These are phyloP conservation scores for Pelodytes ibericus DNA, from an alignment of 2,797 vertebrate species.

Conservation along the genomic window DNA sequence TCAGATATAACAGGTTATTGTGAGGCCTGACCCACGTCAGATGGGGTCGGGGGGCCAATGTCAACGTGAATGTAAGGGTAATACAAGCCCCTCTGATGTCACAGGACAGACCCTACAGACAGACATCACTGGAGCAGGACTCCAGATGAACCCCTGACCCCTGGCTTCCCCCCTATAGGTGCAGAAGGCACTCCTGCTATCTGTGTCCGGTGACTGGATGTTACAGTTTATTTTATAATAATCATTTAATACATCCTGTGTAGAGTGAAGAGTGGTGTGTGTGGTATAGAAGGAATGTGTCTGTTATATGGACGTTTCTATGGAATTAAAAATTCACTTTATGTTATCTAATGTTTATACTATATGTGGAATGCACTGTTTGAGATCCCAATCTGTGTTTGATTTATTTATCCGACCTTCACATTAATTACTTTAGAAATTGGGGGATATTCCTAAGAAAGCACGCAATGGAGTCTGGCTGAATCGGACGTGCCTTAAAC, in stretches of 20 bases:
- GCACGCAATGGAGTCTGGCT: too few relatives aligned
- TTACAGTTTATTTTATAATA: not conserved
- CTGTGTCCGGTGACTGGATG: not conserved
- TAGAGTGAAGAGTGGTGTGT: not conserved
- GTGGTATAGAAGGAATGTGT: not conserved
- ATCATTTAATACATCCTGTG: not conserved
- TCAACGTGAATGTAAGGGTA: slow-evolving; percentile 24
- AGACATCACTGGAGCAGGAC: not conserved
- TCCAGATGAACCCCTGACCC: too few relatives aligned
- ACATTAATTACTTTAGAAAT: too few relatives aligned
- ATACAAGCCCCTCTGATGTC: slow-evolving; percentile 6
- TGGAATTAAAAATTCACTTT: not conserved
- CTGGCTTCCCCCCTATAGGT: too few relatives aligned
- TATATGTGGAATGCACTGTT: not conserved
- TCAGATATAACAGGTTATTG: slow-evolving; percentile 37
- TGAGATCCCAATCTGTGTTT: not conserved
- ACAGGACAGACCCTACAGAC: not conserved
- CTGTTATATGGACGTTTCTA: not conserved
- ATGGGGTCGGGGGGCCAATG: slow-evolving; percentile 23
- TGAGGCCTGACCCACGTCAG: slow-evolving; percentile 14
- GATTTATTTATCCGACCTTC: too few relatives aligned
- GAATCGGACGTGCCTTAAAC: too few relatives aligned
- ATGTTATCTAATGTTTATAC: not conserved
- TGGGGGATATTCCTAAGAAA: too few relatives aligned
- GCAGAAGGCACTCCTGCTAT: not conserved